Base-by-base conservation (phyloP, 1,140 invertebrate genomes). In the Macrostomum lignano region DNA sequence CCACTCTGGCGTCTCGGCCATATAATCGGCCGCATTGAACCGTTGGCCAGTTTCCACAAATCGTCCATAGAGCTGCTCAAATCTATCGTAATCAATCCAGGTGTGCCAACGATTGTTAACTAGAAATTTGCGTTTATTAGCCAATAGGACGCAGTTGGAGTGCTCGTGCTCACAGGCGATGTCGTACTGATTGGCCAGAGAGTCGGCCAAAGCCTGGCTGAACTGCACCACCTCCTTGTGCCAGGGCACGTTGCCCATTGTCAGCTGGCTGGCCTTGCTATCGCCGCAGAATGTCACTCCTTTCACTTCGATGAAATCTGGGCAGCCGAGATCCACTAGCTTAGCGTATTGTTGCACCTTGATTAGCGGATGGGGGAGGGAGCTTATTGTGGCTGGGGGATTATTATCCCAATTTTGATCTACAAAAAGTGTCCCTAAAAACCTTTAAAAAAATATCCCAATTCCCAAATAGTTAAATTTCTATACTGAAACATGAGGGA, bases 291-390 rank as follows among this genome's bases (percentile, higher is more conserved):
- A 69, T 3, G 67, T 69, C 0, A 69, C 67, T 26, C 67, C 67
- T 62, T 69, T 69, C 14, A 69, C 60, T 56, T 69, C 67, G 43
- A 69, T 69, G 42, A 69, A 69, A 51, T 69, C 67, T 33, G 67
- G 67, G 29, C 63, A 52, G 21, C 67, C 67, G n/a, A 65, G 34
- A 7, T 44, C 41, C 2, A 69, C 65, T 15, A 69, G 50, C 21
- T 60, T 48, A 6, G 66, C 65, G 52, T 69, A 69, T 34, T 58
- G 60, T 15, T 28, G 14, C 9, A 28, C 15, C 19, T 28, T 17
- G 21, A n/a, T n/a, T n/a, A n/a, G n/a, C n/a, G n/a, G n/a, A n/a
- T n/a, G n/a, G n/a, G n/a, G n/a, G n/a, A n/a, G n/a, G n/a, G n/a
- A n/a, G n/a, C n/a, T n/a, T n/a, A n/a, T n/a, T n/a, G n/a, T n/a